Evolutionary conservation across 1,140 invertebrate genomes (phyloP).

Genomic region (Anastrepha ludens): DNA sequence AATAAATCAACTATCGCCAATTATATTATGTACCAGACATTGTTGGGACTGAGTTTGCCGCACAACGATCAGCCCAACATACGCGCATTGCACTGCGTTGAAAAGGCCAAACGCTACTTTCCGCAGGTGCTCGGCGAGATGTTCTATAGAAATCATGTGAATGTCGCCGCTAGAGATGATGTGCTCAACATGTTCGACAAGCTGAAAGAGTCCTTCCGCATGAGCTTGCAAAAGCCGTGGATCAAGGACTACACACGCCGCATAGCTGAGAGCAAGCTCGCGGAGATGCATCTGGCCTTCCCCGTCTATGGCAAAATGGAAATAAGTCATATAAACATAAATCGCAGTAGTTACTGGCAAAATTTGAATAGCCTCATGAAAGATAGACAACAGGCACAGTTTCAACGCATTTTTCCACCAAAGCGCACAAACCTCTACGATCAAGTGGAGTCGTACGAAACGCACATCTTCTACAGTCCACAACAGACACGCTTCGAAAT

Average conservation of each 20-base stretch:
- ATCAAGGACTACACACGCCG: conserved; percentile 64
- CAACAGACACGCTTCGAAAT: conserved; percentile 98
- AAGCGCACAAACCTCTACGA: conserved; percentile 56
- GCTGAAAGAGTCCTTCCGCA: conserved; percentile 60
- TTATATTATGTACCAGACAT: conserved; percentile 69
- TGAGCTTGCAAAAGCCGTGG: conserved; percentile 63
- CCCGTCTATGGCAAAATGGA: conserved; percentile 61
- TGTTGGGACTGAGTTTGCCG: conserved; percentile 63
- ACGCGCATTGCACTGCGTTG: conserved; percentile 61
- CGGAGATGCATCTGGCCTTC: conserved; percentile 58
- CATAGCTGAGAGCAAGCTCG: conserved; percentile 61
- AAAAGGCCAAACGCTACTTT: conserved; percentile 59
- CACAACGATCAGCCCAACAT: conserved; percentile 58
- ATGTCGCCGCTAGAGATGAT: conserved; percentile 56
- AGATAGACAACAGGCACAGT: conserved; percentile 55
- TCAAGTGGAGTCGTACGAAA: conserved; percentile 65
- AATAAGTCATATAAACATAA: conserved; percentile 58
- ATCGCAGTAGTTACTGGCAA: conserved; percentile 64
- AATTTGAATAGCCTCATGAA: conserved; percentile 63
- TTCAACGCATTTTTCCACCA: conserved; percentile 61
- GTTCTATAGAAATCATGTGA: conserved; percentile 62
- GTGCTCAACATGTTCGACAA: conserved; percentile 56
- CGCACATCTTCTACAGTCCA: conserved; percentile 75
- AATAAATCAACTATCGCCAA: conserved; percentile 66
- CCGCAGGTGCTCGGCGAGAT: conserved; percentile 66